Percentiles rank a stretch among this genome's conserved stretches.
Evolutionary conservation across 1,140 invertebrate genomes (phyloP).

Genomic region (Sminthurides bifidus): DNA sequence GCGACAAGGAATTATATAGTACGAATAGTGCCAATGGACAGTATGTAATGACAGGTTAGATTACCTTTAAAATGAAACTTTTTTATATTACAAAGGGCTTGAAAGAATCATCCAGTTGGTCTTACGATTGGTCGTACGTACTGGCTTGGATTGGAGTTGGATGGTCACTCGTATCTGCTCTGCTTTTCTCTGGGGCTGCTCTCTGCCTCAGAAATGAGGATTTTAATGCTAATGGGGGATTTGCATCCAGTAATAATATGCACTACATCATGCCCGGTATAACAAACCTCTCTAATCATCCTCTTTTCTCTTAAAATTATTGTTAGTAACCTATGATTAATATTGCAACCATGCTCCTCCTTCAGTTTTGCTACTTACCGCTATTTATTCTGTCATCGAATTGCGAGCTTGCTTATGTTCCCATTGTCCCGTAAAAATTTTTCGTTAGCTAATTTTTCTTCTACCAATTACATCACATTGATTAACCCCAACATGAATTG

Average conservation of each 20-base stretch:
- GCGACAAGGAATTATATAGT: conserved; percentile 43
- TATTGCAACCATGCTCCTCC: no score
- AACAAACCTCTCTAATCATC: no score
- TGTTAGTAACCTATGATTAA: no score
- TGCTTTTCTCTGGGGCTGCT: conserved; percentile 80
- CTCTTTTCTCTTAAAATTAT: no score
- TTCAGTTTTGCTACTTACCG: no score
- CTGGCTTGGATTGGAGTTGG: conserved; percentile 87
- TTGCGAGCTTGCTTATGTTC: no score
- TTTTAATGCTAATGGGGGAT: conserved; percentile 40
- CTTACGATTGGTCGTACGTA: conserved; percentile 92
- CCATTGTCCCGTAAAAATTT: no score
- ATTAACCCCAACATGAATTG: no score
- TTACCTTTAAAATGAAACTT: neutral
- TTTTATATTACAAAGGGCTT: conserved; percentile 76
- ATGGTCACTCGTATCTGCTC: conserved; percentile 71
- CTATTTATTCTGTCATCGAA: no score
- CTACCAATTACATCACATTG: no score
- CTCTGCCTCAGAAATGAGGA: conserved; percentile 77
- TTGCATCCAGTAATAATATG: conserved; percentile 60
- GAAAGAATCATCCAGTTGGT: conserved; percentile 68
- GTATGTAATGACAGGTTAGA: conserved; percentile 72
- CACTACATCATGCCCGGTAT: conserved; percentile 96
- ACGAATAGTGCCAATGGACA: conserved; percentile 55
- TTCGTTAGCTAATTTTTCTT: no score